Evolutionary conservation across 2,888 invertebrate genomes (phyloP).

Genomic region (Eucriotettix oculatus): DNA sequence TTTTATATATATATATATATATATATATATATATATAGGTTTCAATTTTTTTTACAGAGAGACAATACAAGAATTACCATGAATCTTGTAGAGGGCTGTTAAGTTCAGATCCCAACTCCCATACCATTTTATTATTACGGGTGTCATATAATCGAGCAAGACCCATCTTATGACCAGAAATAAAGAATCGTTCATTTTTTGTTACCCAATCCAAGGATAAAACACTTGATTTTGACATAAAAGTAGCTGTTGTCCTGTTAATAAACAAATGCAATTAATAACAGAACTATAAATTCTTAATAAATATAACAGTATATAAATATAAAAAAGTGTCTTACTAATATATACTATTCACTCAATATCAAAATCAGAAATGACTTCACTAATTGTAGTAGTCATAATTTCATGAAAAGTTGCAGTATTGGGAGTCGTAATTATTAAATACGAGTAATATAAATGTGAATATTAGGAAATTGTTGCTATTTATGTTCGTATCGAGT

Average conservation of each 20-base stretch:
- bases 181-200: conserved; percentile 37
- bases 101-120: conserved; percentile 31
- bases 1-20: too few species aligned
- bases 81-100: conserved; percentile 12
- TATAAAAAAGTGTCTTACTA: background rate
- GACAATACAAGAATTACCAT: conserved; percentile 9
- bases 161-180: conserved; percentile 37
- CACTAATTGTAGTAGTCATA: too few species aligned
- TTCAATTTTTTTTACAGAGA: too few species aligned
- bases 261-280: background rate
- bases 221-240: conserved; percentile 33
- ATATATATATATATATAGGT: too few species aligned
- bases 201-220: conserved; percentile 41
- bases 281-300: background rate
- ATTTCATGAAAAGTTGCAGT: too few species aligned
- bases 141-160: conserved; percentile 38
- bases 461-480: too few species aligned
- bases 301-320: background rate
- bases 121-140: conserved; percentile 36
- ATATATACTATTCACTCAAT: background rate
- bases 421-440: too few species aligned
- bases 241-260: conserved; percentile 32
- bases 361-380: background rate
- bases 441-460: too few species aligned
- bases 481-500: too few species aligned